phyloP scores from a whole-genome alignment of 2,797 vertebrate species.

The Apogon hyalosoma region DNA sequence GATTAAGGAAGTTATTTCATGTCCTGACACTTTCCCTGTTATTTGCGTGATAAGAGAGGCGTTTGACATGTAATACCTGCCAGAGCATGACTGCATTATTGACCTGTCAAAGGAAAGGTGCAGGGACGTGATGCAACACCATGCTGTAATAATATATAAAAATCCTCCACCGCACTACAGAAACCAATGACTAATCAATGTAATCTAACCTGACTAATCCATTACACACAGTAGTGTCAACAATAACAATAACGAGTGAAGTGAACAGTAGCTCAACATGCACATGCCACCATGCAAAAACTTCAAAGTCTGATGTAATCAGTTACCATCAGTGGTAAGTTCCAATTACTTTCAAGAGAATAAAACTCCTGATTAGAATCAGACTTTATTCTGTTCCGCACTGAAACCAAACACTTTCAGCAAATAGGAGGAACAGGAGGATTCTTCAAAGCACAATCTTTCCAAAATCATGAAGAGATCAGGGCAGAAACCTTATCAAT shows the following conservation, averaged over 20 bases:
- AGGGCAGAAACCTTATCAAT: constrained; percentile 1
- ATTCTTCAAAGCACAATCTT: not conserved
- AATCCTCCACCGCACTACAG: not conserved
- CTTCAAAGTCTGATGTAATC: constrained; percentile 39
- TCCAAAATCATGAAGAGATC: constrained; percentile 10
- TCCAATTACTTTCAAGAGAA: not conserved
- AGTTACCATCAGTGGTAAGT: not conserved
- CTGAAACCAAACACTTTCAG: constrained; percentile 26
- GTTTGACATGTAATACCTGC: not conserved
- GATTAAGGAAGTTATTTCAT: not conserved
- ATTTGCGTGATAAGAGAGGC: not conserved
- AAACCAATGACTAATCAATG: constrained; percentile 26
- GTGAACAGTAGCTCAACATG: constrained; percentile 22
- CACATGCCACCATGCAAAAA: constrained; percentile 53
- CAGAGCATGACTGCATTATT: constrained; percentile 7
- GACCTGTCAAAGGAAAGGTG: constrained; percentile 2
- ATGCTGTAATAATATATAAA: constrained; percentile 1
- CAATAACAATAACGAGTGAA: not conserved
- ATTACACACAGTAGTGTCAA: not conserved
- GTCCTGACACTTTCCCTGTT: not conserved
- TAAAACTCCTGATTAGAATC: constrained; percentile 6
- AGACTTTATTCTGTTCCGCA: constrained; percentile 30
- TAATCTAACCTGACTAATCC: not conserved
- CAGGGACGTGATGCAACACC: constrained; percentile 31
- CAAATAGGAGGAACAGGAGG: not conserved